Base-by-base conservation (phyloP, 2,113 vertebrate species). In the Martes martes region DNA sequence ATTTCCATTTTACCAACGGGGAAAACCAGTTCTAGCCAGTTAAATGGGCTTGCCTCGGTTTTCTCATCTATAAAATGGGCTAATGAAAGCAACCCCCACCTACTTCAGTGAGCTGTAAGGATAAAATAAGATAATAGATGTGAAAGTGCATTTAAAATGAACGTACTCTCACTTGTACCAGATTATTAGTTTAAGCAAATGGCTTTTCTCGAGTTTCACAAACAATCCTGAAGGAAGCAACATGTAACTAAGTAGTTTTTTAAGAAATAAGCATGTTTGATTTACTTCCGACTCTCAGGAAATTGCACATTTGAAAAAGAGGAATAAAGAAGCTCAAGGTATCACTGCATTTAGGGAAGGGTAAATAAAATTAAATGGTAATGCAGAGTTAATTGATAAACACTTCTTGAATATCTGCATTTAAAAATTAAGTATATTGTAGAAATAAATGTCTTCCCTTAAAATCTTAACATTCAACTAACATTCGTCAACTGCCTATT, bases 71-170 rank as follows among this genome's bases (percentile, higher is more conserved):
- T 95, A 81, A 96, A 97, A 94, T 96, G 73, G 69, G 71, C 79
- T 96, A 92, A 95, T 91, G 91, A 91, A 39, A 93, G 73, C 57
- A 96, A 96, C 95, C 28, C 28, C 92, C 95, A 96, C 81, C 94
- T 89, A 96, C 94, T 52, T 80, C 39, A 11, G 45, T 57, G n/a
- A 93, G 16, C 36, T 80, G 31, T 73, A 80, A 95, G 80, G 50
- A 81, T 94, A 92, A 82, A 61, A 63, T 39, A 71, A 87, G 31
- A 61, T 89, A 98, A 96, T 86, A 94, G 67, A 52, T 19, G 31
- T 83, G 95, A 95, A 97, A 94, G 65, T 47, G 33, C 42, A 63
- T 92, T 94, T 79, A 86, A 89, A 92, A 73, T 86, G 87, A 89
- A 89, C 84, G 36, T 61, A n/a, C 84, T 86, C 59, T 88, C 42